Base-by-base conservation (phyloP, 2,888 invertebrate species). In the Lasioglossum morio region DNA sequence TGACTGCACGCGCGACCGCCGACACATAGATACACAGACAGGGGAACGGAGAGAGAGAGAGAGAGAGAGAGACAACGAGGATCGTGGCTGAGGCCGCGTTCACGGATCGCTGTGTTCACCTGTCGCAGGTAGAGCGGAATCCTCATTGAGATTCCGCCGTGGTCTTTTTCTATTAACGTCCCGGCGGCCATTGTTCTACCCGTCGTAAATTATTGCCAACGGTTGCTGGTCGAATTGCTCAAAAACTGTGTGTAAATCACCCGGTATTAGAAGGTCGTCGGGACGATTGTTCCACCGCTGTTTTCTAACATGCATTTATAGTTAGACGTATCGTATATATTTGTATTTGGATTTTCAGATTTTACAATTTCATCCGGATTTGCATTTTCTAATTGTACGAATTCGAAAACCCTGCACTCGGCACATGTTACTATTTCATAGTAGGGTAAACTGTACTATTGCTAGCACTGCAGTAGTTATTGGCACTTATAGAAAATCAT, bases 61-160 rank as follows among this genome's bases (percentile, higher is more conserved):
- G 23, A 37, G 37, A 37, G 69, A 70, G 37, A 37, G 69, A 37
- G 37, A n/a, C 30, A 46, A 66, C 57, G 34, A 19, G 66, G 73
- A 60, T 69, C 23, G 60, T 27, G 69, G 70, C 14, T 66, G 73
- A 43, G 53, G 60, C 66, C 60, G 69, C 72, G 83, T 78, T 78
- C 87, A 72, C 76, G 82, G 79, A 82, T 74, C 78, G 79, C 53
- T 69, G 79, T 83, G 88, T 88, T 89, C 90, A 90, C 90, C 90
- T 90, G 90, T 89, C 89, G 88, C 89, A 37, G 77, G 37, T 53
- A 78, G 78, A 84, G 74, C 79, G 81, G 88, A 88, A 85, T 83
- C 81, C 89, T 87, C 84, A 87, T 89, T 89, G 89, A 76, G 88
- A 90, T 90, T 90, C 91, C 84, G 48, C 70, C 69, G 73, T 46